phyloP scores from a whole-genome alignment of 64 coral and sea anemone species.

The Porites lutea region DNA sequence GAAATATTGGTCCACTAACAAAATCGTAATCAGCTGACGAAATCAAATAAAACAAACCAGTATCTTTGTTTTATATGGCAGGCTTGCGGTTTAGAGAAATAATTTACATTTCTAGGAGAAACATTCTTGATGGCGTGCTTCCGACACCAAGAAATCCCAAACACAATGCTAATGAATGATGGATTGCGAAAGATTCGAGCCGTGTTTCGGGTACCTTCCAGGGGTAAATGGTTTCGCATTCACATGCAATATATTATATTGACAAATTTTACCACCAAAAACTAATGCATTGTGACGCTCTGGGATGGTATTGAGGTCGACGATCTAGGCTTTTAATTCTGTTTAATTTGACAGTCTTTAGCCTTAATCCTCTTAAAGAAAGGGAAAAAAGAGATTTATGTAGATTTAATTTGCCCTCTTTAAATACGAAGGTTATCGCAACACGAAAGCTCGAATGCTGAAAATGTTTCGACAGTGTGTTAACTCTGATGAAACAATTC shows the following conservation, averaged over 20 bases:
- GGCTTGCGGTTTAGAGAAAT: background rate
- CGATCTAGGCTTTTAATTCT: constrained; percentile 17
- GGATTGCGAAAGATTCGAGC: background rate
- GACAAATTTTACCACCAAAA: background rate
- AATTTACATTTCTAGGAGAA: constrained; percentile 13
- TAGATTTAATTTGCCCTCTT: background rate
- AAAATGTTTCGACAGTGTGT: background rate
- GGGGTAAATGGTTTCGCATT: background rate
- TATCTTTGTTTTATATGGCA: constrained; percentile 20
- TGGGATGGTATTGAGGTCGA: background rate
- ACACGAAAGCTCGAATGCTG: background rate
- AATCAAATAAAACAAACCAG: constrained; percentile 39
- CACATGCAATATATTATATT: background rate
- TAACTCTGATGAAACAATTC: no score
- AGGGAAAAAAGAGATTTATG: background rate
- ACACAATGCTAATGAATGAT: background rate
- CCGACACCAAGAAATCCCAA: constrained; percentile 6
- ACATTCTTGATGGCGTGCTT: background rate
- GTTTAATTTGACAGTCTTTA: background rate
- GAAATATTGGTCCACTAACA: background rate
- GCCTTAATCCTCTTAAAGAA: constrained; percentile 25
- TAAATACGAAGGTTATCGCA: background rate
- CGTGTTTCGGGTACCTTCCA: background rate
- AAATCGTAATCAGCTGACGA: constrained; percentile 9
- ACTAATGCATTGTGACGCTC: background rate